phyloP scores from a whole-genome alignment of 1,140 invertebrate species.

The Pseudomyrmex pallidus region DNA sequence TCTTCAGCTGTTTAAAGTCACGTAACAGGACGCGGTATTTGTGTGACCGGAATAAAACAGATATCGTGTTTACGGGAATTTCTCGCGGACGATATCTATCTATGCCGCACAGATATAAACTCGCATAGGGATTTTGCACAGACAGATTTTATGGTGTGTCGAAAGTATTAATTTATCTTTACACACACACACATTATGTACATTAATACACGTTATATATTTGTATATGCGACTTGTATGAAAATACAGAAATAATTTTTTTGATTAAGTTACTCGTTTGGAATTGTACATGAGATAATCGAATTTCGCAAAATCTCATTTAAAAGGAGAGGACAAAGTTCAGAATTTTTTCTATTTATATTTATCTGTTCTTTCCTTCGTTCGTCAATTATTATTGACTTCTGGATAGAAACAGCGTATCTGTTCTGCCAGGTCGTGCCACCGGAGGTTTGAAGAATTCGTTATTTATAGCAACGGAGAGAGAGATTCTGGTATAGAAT shows the following conservation, averaged over 20 bases:
- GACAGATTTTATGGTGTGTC: not conserved
- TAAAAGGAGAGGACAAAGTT: not conserved
- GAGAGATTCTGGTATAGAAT: slow-evolving; percentile 39
- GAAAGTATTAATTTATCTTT: not conserved
- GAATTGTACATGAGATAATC: no score
- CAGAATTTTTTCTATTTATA: not conserved
- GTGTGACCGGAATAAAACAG: slow-evolving; percentile 47
- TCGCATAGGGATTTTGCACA: no score
- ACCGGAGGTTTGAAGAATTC: slow-evolving; percentile 41
- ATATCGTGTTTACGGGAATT: slow-evolving; percentile 22
- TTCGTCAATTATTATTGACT: slow-evolving; percentile 3
- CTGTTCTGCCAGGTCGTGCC: slow-evolving; percentile 21
- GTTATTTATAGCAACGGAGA: slow-evolving; percentile 42
- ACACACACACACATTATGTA: no score
- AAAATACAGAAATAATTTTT: slow-evolving; percentile 8
- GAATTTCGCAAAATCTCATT: no score
- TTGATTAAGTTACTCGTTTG: no score
- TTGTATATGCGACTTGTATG: not conserved
- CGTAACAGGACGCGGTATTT: slow-evolving; percentile 8
- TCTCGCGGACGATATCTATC: not conserved
- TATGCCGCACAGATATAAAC: no score
- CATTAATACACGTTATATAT: not conserved
- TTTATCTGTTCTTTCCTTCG: not conserved
- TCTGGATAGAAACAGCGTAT: not conserved
- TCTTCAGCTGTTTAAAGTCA: slow-evolving; percentile 14